These are phyloP conservation scores for Falco columbarius DNA, from an alignment of 2,797 vertebrate genomes.

Conservation along the genomic window DNA sequence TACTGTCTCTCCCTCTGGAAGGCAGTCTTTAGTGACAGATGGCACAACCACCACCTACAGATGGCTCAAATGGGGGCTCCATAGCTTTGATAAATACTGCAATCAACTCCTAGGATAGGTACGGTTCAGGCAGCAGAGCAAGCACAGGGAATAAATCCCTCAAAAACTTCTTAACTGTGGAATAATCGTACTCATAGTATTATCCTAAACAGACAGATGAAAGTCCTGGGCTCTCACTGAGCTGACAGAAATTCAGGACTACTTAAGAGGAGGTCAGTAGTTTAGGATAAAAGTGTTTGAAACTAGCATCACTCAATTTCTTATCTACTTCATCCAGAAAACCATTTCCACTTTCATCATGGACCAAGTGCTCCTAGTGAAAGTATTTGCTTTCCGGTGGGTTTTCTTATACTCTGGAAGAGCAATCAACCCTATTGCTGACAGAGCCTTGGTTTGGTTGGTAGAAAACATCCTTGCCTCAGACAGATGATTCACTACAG, in stretches of 20 bases:
- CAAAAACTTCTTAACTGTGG: conserved; percentile 23
- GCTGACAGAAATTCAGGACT: conserved; percentile 28
- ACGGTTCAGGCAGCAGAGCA: conserved; percentile 1
- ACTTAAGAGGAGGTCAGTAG: conserved; percentile 24
- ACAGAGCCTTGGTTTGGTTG: not conserved
- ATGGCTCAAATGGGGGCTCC: conserved; percentile 61
- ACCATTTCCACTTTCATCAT: conserved; percentile 40
- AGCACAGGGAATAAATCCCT: conserved; percentile 35
- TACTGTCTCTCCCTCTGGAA: conserved; percentile 56
- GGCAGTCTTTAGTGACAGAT: conserved; percentile 52
- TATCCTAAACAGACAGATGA: conserved; percentile 28
- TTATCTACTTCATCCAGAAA: conserved; percentile 55
- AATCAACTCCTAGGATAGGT: conserved; percentile 69
- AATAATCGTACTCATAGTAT: not conserved
- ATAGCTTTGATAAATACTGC: conserved; percentile 70
- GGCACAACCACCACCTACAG: conserved; percentile 58
- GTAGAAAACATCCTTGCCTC: conserved; percentile 20
- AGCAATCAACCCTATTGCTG: conserved; percentile 9
- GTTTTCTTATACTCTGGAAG: conserved; percentile 21
- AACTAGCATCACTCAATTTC: conserved; percentile 5
- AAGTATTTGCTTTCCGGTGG: conserved; percentile 16
- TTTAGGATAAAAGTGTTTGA: conserved; percentile 13
- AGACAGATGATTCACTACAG: not conserved
- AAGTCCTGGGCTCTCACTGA: not conserved
- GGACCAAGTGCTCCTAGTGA: not conserved